phyloP scores from a whole-genome alignment of 2,113 vertebrate species.

The Oryzias curvinotus region DNA sequence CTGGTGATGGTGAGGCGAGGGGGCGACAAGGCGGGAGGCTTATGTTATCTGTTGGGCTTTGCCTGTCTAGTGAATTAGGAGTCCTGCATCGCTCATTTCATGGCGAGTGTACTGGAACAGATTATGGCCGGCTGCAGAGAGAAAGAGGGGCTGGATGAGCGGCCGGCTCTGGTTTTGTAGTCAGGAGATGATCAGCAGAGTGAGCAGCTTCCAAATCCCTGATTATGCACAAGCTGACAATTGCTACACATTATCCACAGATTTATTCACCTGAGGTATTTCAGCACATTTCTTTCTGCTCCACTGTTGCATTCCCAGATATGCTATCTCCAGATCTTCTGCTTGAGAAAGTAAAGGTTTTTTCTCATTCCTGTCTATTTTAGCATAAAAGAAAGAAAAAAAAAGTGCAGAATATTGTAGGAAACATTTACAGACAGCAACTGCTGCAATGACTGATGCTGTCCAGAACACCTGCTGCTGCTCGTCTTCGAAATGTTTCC shows the following conservation, averaged over 20 bases:
- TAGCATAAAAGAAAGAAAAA: too few relatives aligned
- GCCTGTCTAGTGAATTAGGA: conserved; percentile 69
- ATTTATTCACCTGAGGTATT: conserved; percentile 65
- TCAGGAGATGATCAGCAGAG: conserved; percentile 64
- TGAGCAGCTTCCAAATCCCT: conserved; percentile 65
- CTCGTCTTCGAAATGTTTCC: conserved; percentile 4
- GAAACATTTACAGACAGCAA: too few relatives aligned
- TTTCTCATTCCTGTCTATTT: too few relatives aligned
- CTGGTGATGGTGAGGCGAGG: neutral
- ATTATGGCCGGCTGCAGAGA: conserved; percentile 67
- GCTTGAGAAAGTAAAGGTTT: conserved; percentile 25
- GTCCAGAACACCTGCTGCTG: conserved; percentile 7
- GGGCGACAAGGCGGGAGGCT: conserved; percentile 17
- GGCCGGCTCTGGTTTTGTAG: conserved; percentile 53
- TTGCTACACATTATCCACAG: conserved; percentile 53
- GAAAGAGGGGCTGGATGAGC: conserved; percentile 5
- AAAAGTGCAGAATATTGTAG: too few relatives aligned
- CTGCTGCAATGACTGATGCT: neutral
- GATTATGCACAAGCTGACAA: conserved; percentile 65
- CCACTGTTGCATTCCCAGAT: neutral
- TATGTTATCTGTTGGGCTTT: conserved; percentile 74
- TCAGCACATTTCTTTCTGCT: conserved; percentile 53
- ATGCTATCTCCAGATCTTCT: conserved; percentile 7
- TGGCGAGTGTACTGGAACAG: conserved; percentile 73
- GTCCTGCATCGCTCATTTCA: conserved; percentile 70